Conservation (phyloP, 2,797 vertebrate species). For the Enteromius mattozi region DNA sequence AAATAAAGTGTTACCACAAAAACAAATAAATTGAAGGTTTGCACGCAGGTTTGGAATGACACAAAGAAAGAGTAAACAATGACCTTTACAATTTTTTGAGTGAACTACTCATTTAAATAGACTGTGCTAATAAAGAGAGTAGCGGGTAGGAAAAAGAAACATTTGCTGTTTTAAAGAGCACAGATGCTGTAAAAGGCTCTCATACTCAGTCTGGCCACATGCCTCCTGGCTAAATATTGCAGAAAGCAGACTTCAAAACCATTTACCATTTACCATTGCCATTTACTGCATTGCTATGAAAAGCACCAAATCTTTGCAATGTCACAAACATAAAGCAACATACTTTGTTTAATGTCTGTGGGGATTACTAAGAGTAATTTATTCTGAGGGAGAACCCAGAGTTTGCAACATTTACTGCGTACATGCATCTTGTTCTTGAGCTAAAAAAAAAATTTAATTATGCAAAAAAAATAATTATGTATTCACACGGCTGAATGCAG, state of each 20-base stretch:
- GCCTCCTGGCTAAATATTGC: slow-evolving; percentile 68
- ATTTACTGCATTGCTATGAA: slow-evolving; percentile 62
- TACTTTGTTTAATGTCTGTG: slow-evolving; percentile 55
- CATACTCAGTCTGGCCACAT: slow-evolving; percentile 71
- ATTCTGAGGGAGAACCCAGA: slow-evolving; percentile 41
- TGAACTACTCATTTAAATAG: not conserved
- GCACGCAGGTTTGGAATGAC: not conserved
- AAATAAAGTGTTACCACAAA: too few relatives aligned
- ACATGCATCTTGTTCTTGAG: slow-evolving; percentile 38
- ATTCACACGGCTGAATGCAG: slow-evolving; percentile 48
- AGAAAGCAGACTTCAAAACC: slow-evolving; percentile 68
- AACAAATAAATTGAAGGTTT: not conserved
- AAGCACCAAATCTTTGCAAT: slow-evolving; percentile 31
- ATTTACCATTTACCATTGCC: slow-evolving; percentile 43
- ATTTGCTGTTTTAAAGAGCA: slow-evolving; percentile 64
- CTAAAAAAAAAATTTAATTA: slow-evolving; percentile 49
- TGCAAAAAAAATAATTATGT: slow-evolving; percentile 26
- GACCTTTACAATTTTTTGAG: not conserved
- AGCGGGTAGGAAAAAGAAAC: slow-evolving; percentile 68
- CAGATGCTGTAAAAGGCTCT: slow-evolving; percentile 58
- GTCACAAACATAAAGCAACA: slow-evolving; percentile 22
- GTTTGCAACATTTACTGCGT: slow-evolving; percentile 53
- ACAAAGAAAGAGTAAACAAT: not conserved
- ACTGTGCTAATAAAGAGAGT: slow-evolving; percentile 25
- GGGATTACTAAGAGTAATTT: slow-evolving; percentile 56